Base-by-base conservation (phyloP, 1,140 invertebrate species). In the Zaprionus africanus region DNA sequence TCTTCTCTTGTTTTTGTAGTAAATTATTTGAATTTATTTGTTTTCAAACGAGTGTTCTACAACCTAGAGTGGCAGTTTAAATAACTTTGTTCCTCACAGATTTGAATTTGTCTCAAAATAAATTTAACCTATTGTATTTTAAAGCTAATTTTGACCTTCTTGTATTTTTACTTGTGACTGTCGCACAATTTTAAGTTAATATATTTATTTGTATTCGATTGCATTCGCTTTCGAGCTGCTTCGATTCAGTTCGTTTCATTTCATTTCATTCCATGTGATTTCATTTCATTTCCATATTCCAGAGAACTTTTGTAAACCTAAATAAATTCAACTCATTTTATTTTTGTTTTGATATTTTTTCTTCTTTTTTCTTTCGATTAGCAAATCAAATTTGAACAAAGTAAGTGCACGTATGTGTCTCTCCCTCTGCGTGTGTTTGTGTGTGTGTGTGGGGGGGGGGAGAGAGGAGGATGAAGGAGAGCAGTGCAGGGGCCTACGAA, bases 371-470 rank as follows among this genome's bases (percentile, higher is more conserved):
- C 9, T 31, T 69, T 61, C 59, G 34, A 19, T 17, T 36, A 49
- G 24, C 54, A 56, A 19, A 38, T 34, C 31, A 41, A 38, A 54
- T 54, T 34, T 36, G 13, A 41, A 38, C 31, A 65, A 58, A 22
- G 46, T 49, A 49, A 49, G 46, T 49, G n/a, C 46, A 22, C 11
- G 19, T 51, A 51, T 51, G 46, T 51, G 46, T 41, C 38, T 15
- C 38, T 41, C 15, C n/a, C 1, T 6, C 15, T 5, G 15, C 0
- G 38, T 0, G 5, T 17, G n/a, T 2, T 22, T 13, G 15, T n/a
- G n/a, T 46, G 43, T 2, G 6, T 19, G 46, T 19, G 46, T 3
- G n/a, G 46, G 4, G 46, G 46, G 46, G 11, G n/a, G 46, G 4
- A 3, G 5, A 4, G 0, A 5, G 0, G 19, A 13, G 46, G 4